Evolutionary conservation across 2,888 invertebrate genomes (phyloP), one percentile per base, ranked within the genome.

Genomic region (Sphinx pinastri): DNA sequence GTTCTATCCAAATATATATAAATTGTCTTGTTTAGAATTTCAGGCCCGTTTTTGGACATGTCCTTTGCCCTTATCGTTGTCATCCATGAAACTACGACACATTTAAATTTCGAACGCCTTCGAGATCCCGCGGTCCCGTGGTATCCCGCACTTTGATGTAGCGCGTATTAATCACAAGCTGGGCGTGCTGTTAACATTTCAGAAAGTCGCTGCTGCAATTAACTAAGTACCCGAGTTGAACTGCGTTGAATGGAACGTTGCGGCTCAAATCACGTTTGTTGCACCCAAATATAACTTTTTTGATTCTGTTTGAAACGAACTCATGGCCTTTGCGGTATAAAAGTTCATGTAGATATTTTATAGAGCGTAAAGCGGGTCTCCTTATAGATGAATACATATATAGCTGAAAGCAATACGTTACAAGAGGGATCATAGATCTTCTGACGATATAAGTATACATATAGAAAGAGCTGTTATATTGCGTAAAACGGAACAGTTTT

Each of bases 141-240:
- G 63, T 63, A 63, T 11, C 25, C 60, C 52, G 68, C 80, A 81
- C 86, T 87, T 89, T 88, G 87, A 89, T 85, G 87, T 89, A 82
- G 80, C 84, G 83, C 77, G 77, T 77, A 80, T 79, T 76, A 82
- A 80, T 81, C 76, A 77, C 79, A 80, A 84, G 75, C 85, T 79
- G 83, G 77, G 85, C 85, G 81, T 85, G 89, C 84, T 81, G 84
- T 84, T 85, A 82, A 89, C 88, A 89, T 88, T 87, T 87, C 85
- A 80, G 78, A 79, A 76, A 75, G 74, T 67, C 19, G 19, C 19
- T 0, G 71, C 75, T 69, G 84, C 83, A 84, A 84, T 86, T 86
- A 86, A 83, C 81, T 77, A 69, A 78, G 77, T 76, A 72, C 74
- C 71, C 52, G 69, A 71, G 55, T 16, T 57, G 31, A 31, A 67